Base-by-base conservation (phyloP, 2,888 invertebrate species). In the Xiphydria camelus region DNA sequence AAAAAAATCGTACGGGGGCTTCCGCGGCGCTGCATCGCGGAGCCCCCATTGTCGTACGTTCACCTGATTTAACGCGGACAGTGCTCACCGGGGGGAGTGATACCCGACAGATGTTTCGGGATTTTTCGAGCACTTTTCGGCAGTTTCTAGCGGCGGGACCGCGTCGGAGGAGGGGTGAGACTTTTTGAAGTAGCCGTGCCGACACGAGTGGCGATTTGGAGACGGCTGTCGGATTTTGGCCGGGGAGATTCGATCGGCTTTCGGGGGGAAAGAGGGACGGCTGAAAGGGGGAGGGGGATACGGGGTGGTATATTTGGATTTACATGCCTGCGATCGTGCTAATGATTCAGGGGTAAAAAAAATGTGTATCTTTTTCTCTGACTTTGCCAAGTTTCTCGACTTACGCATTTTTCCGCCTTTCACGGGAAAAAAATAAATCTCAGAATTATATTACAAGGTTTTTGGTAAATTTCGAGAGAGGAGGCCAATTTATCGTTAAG, bases 1-100 rank as follows among this genome's bases (percentile, higher is more conserved):
- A 29, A 29, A 14, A 12, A 29, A 7, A 29, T n/a, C n/a, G n/a
- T n/a, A n/a, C n/a, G 15, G 12, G 12, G 15, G 12, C 29, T 29
- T 29, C 29, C 29, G 7, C 29, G 15, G 29, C 29, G 15, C 9
- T 15, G 29, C 12, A 29, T 29, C 29, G 29, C 29, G 15, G 29
- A 29, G 29, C 29, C 29, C 43, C 56, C 62, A 64, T 71, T 64
- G 68, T 49, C 45, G 47, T 55, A 55, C 55, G 63, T 64, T 64
- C 70, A 72, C 68, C 68, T 73, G 73, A 74, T 71, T 73, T 68
- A 70, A 68, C 73, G 62, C 66, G 65, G 59, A 73, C 59, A 66
- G 44, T 57, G 57, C 47, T 37, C 18, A 38, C 47, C 45, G 45
- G 59, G 56, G 64, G 66, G 71, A 68, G 70, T 69, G 73, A 73